Evolutionary conservation across 2,888 invertebrate genomes (phyloP).

Genomic region (Chymomyza fuscimana): DNA sequence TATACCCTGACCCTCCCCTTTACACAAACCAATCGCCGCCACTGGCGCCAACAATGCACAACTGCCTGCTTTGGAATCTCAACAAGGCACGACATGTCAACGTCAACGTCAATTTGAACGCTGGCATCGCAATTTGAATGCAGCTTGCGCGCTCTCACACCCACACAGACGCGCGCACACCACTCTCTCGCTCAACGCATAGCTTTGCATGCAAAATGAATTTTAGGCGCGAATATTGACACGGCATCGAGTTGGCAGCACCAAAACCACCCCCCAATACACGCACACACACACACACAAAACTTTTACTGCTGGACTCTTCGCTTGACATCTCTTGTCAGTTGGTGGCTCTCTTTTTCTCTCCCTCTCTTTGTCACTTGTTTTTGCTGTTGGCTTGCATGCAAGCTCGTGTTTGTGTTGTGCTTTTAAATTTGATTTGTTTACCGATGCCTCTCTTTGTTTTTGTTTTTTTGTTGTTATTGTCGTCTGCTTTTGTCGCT

Average conservation of each 20-base stretch:
- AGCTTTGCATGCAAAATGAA: conserved; percentile 35
- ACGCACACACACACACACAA: neutral
- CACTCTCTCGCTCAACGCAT: neutral
- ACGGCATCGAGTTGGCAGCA: conserved; percentile 13
- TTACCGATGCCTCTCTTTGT: conserved; percentile 1
- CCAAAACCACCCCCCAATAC: neutral
- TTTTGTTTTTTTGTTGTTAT: neutral
- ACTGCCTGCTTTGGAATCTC: conserved; percentile 18
- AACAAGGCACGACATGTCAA: conserved; percentile 18
- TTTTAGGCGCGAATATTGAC: conserved; percentile 27
- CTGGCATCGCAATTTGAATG: neutral
- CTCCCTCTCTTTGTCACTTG: neutral
- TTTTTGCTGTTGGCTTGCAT: neutral
- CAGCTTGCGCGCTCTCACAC: neutral
- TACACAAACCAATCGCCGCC: neutral
- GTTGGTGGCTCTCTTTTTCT: neutral
- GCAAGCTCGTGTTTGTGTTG: conserved; percentile 1
- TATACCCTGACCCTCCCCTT: neutral
- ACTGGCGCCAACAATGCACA: neutral
- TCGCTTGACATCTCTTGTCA: neutral
- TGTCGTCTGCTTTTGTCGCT: neutral
- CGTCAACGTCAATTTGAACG: conserved; percentile 4
- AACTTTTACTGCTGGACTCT: neutral
- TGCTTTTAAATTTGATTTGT: conserved; percentile 9
- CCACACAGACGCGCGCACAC: neutral